phyloP scores from a whole-genome alignment of 2,888 invertebrate genomes.

The Trachelus iudaicus region DNA sequence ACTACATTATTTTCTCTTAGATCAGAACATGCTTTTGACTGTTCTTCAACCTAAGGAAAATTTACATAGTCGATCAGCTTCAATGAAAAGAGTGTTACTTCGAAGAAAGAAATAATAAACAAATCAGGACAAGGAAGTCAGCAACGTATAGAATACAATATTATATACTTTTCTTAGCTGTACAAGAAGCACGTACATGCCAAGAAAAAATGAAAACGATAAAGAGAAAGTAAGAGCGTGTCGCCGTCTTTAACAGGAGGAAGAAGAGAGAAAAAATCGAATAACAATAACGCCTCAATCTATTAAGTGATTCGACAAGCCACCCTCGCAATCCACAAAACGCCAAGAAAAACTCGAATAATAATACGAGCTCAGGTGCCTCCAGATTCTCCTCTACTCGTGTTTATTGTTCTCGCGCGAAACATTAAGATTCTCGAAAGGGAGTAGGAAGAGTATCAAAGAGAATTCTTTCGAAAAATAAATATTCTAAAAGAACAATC shows the following conservation, averaged over 20 bases:
- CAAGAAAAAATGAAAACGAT: neutral
- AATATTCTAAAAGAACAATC: neutral
- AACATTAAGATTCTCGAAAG: constrained; percentile 17
- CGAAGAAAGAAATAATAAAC: neutral
- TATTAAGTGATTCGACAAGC: constrained; percentile 19
- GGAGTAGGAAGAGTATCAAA: constrained; percentile 18
- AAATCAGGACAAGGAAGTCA: neutral
- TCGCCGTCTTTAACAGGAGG: neutral
- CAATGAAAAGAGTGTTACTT: neutral
- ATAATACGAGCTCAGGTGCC: constrained; percentile 25
- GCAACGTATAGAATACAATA: neutral
- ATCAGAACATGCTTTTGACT: too few relatives aligned
- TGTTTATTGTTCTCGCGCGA: constrained; percentile 13
- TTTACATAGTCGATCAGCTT: neutral
- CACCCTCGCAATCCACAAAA: constrained; percentile 9
- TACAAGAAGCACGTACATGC: neutral
- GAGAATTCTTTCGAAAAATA: constrained; percentile 7
- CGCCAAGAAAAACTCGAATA: constrained; percentile 14
- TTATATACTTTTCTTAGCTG: neutral
- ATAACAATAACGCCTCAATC: constrained; percentile 23
- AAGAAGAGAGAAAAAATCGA: constrained; percentile 8
- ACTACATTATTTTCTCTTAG: too few relatives aligned
- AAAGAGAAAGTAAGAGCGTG: neutral
- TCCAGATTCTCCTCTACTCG: neutral
- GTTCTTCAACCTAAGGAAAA: neutral